A percentile compares a stretch with the other conserved stretches of the same genome.
Conservation (phyloP, 1,140 invertebrate species). For the Diorhabda carinulata region DNA sequence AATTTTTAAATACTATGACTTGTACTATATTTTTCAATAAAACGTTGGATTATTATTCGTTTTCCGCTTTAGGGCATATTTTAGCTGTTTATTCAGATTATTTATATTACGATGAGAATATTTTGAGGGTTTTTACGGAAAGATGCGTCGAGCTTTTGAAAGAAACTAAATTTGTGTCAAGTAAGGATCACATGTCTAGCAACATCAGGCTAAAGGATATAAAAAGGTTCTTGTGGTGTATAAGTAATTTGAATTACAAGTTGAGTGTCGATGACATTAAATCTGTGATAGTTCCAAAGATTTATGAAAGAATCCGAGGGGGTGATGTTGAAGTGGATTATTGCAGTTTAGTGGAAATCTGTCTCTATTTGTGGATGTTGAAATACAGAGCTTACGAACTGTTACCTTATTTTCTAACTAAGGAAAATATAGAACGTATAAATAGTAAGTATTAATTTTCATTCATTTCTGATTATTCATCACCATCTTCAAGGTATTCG, state of each 20-base stretch:
- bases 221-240: slow-evolving; percentile 41
- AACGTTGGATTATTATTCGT: slow-evolving; percentile 40
- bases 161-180: slow-evolving; percentile 23
- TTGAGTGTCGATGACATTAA: slow-evolving; percentile 27
- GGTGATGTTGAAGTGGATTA: slow-evolving; percentile 33
- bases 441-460: slow-evolving; percentile 20
- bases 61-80: slow-evolving; percentile 41
- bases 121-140: slow-evolving; percentile 36
- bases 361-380: slow-evolving; percentile 44
- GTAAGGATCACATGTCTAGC: slow-evolving; percentile 28
- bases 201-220: slow-evolving; percentile 42
- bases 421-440: slow-evolving; percentile 17
- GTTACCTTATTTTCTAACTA: slow-evolving; percentile 33
- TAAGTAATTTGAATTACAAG: slow-evolving; percentile 37
- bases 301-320: slow-evolving; percentile 29
- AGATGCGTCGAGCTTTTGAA: slow-evolving; percentile 31
- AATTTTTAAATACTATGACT: slow-evolving; percentile 41
- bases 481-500: no score
- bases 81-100: slow-evolving; percentile 44
- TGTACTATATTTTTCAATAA: slow-evolving; percentile 45
- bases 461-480: neutral
- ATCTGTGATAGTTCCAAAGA: slow-evolving; percentile 35
- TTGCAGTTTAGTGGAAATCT: slow-evolving; percentile 32
- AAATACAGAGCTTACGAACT: slow-evolving; percentile 37
- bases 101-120: slow-evolving; percentile 42